Evolutionary conservation across 2,113 vertebrate species (phyloP), one percentile per base, ranked within the genome.

Genomic region (Phalacrocorax pelagicus): DNA sequence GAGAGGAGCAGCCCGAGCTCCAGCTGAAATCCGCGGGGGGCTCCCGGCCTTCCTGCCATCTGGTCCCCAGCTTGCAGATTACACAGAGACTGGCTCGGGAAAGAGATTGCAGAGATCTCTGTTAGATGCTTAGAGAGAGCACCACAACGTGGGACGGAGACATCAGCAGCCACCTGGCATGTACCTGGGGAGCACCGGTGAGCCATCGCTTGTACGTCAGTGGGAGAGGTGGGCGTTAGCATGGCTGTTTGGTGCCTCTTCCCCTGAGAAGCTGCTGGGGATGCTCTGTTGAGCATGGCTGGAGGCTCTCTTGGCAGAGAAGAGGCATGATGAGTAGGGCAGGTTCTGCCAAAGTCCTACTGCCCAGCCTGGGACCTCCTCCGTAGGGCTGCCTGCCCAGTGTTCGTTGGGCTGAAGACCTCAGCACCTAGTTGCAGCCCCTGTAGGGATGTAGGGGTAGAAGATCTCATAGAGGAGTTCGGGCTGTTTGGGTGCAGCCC

Each of bases 111-210:
- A 15, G 30, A 66, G 66, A 61, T 49, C 21, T 34, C 57, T 8
- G n/a, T 10, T 59, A 27, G 46, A 3, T n/a, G 36, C 27, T 38
- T 22, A 6, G 61, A 27, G 46, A n/a, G 72, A 44, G 19, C 66
- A 12, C 19, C 71, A 4, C 16, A 3, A 6, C 10, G 2, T 8
- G 32, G 78, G 42, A 7, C 1, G 6, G 81, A 46, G 75, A 19
- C 1, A 0, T 3, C 27, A 32, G 87, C 23, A 57, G 49, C 40
- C 69, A 1, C 65, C 58, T 17, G 51, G 42, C n/a, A 4, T 0
- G 10, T 34, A 9, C 5, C 74, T 22, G 19, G 85, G 80, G 15
- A 47, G 57, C 24, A 18, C 6, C n/a, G 9, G 66, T 4, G 65
- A 51, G 46, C 15, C 2, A 0, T 27, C 12, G 36, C 18, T 11